Evolutionary conservation across 1,140 invertebrate genomes (phyloP).

Genomic region (Acromyrmex echinatior): DNA sequence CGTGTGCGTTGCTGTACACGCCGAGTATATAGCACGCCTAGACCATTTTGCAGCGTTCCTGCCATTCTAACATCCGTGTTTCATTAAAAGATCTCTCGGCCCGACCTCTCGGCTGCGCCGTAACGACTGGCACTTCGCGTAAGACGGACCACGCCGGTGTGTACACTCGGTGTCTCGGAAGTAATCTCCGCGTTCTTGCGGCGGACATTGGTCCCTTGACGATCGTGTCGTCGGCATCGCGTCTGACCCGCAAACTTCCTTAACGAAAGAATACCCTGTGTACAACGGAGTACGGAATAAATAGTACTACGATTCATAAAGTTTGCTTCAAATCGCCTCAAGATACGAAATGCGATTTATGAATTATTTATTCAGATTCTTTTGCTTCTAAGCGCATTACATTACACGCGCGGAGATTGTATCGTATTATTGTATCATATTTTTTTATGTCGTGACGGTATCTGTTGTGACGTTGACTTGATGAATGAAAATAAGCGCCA

Average conservation of each 20-base stretch:
- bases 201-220: background rate
- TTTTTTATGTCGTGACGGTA: background rate
- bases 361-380: background rate
- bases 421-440: background rate
- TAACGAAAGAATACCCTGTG: background rate
- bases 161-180: constrained; percentile 36
- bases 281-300: background rate
- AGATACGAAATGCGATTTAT: background rate
- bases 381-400: background rate
- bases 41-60: constrained; percentile 82
- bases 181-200: background rate
- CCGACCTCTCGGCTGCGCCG: constrained; percentile 58
- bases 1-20: constrained; percentile 33
- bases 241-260: background rate
- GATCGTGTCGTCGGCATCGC: background rate
- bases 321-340: background rate
- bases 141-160: constrained; percentile 28
- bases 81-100: constrained; percentile 80
- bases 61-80: constrained; percentile 82
- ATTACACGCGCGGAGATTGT: background rate
- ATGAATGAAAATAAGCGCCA: constrained; percentile 25
- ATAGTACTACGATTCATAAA: background rate
- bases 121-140: background rate
- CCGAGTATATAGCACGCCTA: constrained; percentile 72
- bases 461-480: background rate